Base-by-base conservation (phyloP, 1,140 invertebrate species). In the Drosophila sp. region DNA sequence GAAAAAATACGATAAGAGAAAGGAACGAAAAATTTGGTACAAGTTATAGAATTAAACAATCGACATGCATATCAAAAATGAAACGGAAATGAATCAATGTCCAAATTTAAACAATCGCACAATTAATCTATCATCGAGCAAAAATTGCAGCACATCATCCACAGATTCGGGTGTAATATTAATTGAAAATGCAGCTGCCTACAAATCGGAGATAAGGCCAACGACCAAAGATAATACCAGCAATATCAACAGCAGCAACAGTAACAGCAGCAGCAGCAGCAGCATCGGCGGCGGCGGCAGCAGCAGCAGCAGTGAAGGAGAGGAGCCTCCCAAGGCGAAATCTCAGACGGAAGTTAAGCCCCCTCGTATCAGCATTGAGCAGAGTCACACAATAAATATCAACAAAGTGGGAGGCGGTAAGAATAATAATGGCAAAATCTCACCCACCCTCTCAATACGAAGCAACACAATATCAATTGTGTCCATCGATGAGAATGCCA, bases 151-250 rank as follows among this genome's bases (percentile, higher is more conserved):
- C 58, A 86, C 90, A 50, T 90, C 91, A 27, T 91, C 91, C 29
- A 82, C 91, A 56, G 91, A 91, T 61, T 91, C 90, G 32, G 91
- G 91, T 17, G 90, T 91, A 7, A 78, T 86, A 60, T 67, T 91
- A 25, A 79, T 69, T 64, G 90, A 91, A 58, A 91, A 89, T 68
- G 62, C 50, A 40, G 75, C 76, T 3, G 17, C 38, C 27, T 81
- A 68, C 23, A 80, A 70, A 33, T 58, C 69, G 40, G 65, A 60
- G 30, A n/a, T 54, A 33, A 64, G 54, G 32, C 44, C 61, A 70
- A 61, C 60, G 60, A 70, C 66, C 71, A 86, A 81, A 71, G 80
- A 83, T 62, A 65, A 44, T 40, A 38, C 25, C 35, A 17, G 25
- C 35, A 61, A 47, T 8, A 47, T 7, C 54, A 58, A 54, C 38